Percentiles rank a stretch among this genome's conserved stretches.
phyloP scores from a whole-genome alignment of 2,797 vertebrate species.

The Aulostomus chinensis region DNA sequence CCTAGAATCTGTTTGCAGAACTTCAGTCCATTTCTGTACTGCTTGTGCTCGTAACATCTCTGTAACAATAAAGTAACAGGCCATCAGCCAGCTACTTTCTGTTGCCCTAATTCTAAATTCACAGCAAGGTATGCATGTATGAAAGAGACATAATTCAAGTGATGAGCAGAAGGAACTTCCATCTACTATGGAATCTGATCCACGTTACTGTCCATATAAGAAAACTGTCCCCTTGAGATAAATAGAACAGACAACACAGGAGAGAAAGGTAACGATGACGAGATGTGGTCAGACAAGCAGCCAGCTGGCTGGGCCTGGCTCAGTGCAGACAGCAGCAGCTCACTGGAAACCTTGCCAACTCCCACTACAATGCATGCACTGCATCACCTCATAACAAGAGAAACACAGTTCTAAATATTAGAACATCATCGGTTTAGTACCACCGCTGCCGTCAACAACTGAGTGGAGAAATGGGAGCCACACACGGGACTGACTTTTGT shows the following conservation, averaged over 20 bases:
- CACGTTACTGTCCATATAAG: too few species aligned
- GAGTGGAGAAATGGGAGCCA: too few species aligned
- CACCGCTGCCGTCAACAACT: too few species aligned
- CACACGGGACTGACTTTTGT: too few species aligned
- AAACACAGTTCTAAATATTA: too few species aligned
- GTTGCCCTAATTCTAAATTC: not conserved
- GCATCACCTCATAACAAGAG: not conserved
- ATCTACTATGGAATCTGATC: too few species aligned
- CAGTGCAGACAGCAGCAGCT: not conserved
- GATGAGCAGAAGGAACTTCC: not conserved
- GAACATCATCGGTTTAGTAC: too few species aligned
- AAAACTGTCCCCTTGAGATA: too few species aligned
- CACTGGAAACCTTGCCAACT: not conserved
- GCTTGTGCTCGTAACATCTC: slow-evolving; percentile 98
- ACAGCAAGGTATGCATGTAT: not conserved
- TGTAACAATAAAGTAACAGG: slow-evolving; percentile 52
- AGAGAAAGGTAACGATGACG: not conserved
- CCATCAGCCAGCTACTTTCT: not conserved
- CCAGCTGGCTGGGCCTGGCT: slow-evolving; percentile 1
- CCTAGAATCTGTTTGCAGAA: slow-evolving; percentile 98
- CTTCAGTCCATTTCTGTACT: slow-evolving; percentile 97
- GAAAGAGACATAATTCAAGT: not conserved
- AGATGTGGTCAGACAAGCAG: slow-evolving; percentile 5
- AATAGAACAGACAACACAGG: not conserved
- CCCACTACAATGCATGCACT: not conserved